A percentile compares a stretch with the other conserved stretches of the same genome.
These are phyloP conservation scores for Phycodurus eques DNA, from an alignment of 2,113 vertebrate genomes.

Conservation along the genomic window DNA sequence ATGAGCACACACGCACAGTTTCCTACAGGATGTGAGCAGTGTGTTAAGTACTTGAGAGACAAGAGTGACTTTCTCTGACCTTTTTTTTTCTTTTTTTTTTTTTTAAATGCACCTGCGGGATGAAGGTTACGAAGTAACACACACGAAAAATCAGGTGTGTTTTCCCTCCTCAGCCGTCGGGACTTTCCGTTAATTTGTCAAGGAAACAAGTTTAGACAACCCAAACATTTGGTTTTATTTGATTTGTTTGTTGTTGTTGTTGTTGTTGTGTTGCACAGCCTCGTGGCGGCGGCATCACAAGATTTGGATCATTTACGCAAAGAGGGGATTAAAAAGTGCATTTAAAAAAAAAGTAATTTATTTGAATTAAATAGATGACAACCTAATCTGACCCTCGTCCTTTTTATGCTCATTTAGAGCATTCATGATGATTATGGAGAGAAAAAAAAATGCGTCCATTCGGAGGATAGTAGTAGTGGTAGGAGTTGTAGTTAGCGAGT, in stretches of 20 bases:
- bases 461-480: neutral
- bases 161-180: conserved; percentile 20
- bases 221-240: neutral
- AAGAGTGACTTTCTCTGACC: conserved; percentile 66
- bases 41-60: neutral
- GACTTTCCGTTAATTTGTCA: neutral
- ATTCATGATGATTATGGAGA: neutral
- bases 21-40: conserved; percentile 54
- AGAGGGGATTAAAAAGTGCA: conserved; percentile 46
- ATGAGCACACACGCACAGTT: neutral
- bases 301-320: conserved; percentile 49
- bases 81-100: conserved; percentile 18
- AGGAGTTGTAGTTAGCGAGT: neutral
- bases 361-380: conserved; percentile 54
- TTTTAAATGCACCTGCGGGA: conserved; percentile 60
- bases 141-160: conserved; percentile 20
- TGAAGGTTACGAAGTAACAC: conserved; percentile 45
- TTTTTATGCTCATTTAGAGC: conserved; percentile 38
- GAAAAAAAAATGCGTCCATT: neutral
- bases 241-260: neutral
- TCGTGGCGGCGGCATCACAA: conserved; percentile 38
- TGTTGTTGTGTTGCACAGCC: neutral
- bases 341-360: conserved; percentile 53
- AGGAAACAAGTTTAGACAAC: neutral
- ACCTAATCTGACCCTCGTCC: conserved; percentile 45